Conservation (phyloP, 2,797 vertebrate genomes). For the Discoglossus pictus region DNA sequence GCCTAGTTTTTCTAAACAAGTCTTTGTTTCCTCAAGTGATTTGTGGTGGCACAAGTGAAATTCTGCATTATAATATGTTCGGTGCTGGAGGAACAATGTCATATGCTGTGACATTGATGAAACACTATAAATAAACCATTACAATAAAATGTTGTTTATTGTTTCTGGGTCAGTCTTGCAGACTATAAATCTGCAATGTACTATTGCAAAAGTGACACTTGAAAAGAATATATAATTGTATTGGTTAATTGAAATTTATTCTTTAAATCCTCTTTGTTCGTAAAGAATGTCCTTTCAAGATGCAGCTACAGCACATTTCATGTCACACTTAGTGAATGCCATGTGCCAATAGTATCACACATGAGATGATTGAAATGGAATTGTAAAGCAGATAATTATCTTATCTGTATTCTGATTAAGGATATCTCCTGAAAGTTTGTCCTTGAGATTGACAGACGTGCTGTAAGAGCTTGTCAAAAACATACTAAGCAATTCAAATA, state of each 20-base stretch:
- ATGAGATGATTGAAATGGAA: conserved; percentile 9
- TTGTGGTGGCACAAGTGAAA: too few relatives aligned
- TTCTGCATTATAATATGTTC: too few relatives aligned
- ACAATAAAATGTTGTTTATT: too few relatives aligned
- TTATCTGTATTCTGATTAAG: conserved; percentile 34
- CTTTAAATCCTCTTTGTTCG: neutral
- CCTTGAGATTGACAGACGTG: conserved; percentile 21
- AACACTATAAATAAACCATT: too few relatives aligned
- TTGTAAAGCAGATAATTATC: conserved; percentile 22
- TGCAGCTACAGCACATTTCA: conserved; percentile 23
- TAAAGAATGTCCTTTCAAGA: neutral
- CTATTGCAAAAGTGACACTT: too few relatives aligned
- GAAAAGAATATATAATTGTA: neutral
- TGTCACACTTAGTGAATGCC: conserved; percentile 33
- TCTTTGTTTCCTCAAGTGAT: too few relatives aligned
- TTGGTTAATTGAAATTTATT: neutral
- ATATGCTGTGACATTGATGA: too few relatives aligned
- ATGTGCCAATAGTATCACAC: conserved; percentile 21
- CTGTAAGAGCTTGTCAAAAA: neutral
- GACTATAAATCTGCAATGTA: too few relatives aligned
- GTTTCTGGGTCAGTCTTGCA: too few relatives aligned
- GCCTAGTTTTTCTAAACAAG: too few relatives aligned
- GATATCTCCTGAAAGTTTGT: conserved; percentile 10
- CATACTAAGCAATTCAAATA: neutral
- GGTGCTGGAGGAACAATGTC: too few relatives aligned